Conservation (phyloP, 2,888 invertebrate species). For the Pasiphila rectangulata region DNA sequence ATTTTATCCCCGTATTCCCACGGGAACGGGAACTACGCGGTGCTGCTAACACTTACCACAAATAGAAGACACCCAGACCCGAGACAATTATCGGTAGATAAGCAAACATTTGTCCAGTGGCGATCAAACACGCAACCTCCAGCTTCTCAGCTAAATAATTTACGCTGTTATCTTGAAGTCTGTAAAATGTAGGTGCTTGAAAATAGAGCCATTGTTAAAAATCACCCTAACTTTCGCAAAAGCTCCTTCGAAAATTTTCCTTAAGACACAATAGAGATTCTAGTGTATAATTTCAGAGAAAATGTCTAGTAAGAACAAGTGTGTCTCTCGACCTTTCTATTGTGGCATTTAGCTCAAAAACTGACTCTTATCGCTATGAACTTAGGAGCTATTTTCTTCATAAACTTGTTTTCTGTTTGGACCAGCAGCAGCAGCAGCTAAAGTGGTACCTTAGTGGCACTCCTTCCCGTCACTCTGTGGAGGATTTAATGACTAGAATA, state of each 20-base stretch:
- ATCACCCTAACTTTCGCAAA: background rate
- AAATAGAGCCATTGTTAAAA: background rate
- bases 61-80: no score
- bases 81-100: no score
- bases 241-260: background rate
- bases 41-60: no score
- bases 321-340: slow-evolving; percentile 35
- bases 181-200: background rate
- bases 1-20: no score
- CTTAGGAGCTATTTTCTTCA: slow-evolving; percentile 14
- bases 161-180: background rate
- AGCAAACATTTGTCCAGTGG: no score
- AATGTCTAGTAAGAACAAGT: slow-evolving; percentile 36
- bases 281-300: slow-evolving; percentile 37
- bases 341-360: slow-evolving; percentile 22
- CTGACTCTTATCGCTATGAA: slow-evolving; percentile 9
- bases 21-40: no score
- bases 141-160: no score
- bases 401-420: background rate
- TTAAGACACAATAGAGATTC: slow-evolving; percentile 12
- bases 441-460: slow-evolving; percentile 23
- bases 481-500: slow-evolving; percentile 50
- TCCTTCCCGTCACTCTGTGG: slow-evolving; percentile 34
- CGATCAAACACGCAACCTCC: no score
- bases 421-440: background rate